Evolutionary conservation across 2,888 invertebrate genomes (phyloP).

Genomic region (Tipula confusa): DNA sequence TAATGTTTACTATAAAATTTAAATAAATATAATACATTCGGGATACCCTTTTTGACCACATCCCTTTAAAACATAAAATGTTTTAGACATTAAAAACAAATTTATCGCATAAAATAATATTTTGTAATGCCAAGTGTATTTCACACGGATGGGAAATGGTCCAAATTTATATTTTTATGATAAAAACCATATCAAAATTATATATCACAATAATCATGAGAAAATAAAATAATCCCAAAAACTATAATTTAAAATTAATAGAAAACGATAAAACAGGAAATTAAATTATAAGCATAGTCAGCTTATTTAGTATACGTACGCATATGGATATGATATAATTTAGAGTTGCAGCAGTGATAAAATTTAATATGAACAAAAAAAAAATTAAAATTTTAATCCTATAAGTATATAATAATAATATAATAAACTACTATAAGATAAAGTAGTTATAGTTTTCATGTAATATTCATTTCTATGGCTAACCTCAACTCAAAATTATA

Average conservation of each 20-base stretch:
- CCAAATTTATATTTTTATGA: background rate
- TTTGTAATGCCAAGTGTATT: background rate
- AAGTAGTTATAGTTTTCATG: background rate
- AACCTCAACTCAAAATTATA: background rate
- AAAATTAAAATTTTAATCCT: background rate
- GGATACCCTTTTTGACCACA: background rate
- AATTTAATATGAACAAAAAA: background rate
- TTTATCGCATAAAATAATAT: background rate
- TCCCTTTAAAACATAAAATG: background rate
- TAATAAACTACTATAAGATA: background rate
- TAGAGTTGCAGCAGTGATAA: constrained; percentile 20
- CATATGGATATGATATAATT: background rate
- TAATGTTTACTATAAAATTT: background rate
- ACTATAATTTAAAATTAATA: constrained; percentile 25
- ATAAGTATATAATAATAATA: background rate
- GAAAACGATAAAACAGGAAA: constrained; percentile 1
- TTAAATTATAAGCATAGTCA: background rate
- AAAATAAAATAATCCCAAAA: constrained; percentile 25
- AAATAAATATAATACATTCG: background rate
- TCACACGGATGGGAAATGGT: constrained; percentile 12
- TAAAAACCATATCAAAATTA: background rate
- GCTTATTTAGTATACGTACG: background rate
- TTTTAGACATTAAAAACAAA: background rate
- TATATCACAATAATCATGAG: background rate
- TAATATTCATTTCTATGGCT: background rate